Percentiles rank a stretch among this genome's conserved stretches.
These are phyloP conservation scores for Leptinotarsa juncta DNA, from an alignment of 2,888 invertebrate genomes.

Conservation along the genomic window DNA sequence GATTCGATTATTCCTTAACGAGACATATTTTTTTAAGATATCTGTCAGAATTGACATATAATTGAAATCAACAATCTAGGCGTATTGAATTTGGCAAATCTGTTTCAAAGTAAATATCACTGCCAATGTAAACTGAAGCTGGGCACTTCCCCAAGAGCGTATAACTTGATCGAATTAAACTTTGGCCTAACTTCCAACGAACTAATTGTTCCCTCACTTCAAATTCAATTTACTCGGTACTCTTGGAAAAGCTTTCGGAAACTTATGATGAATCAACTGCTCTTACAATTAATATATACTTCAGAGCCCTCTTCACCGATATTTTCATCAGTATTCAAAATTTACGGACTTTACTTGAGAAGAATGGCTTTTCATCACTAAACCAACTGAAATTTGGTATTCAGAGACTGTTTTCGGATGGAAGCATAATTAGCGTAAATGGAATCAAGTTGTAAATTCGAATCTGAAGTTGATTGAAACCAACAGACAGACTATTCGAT, in stretches of 20 bases:
- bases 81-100: neutral
- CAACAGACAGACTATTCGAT: too few species aligned
- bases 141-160: neutral
- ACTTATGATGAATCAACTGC: neutral
- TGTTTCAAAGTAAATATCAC: neutral
- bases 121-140: neutral
- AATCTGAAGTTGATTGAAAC: too few species aligned
- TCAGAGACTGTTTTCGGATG: too few species aligned
- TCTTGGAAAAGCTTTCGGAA: neutral
- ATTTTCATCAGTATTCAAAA: neutral
- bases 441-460: too few species aligned
- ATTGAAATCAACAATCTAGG: too few species aligned
- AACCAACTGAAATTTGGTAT: too few species aligned
- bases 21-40: too few species aligned
- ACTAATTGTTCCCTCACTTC: neutral
- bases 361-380: too few species aligned
- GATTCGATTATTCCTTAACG: too few species aligned
- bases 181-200: neutral
- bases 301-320: neutral
- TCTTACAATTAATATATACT: neutral
- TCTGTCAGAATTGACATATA: too few species aligned
- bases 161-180: slow-evolving; percentile 2
- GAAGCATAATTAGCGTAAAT: too few species aligned
- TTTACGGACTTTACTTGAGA: too few species aligned
- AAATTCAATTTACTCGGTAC: neutral